A percentile compares a stretch with the other conserved stretches of the same genome.
Evolutionary conservation across 1,140 invertebrate genomes (phyloP).

Genomic region (Rhagoletis pomonella): DNA sequence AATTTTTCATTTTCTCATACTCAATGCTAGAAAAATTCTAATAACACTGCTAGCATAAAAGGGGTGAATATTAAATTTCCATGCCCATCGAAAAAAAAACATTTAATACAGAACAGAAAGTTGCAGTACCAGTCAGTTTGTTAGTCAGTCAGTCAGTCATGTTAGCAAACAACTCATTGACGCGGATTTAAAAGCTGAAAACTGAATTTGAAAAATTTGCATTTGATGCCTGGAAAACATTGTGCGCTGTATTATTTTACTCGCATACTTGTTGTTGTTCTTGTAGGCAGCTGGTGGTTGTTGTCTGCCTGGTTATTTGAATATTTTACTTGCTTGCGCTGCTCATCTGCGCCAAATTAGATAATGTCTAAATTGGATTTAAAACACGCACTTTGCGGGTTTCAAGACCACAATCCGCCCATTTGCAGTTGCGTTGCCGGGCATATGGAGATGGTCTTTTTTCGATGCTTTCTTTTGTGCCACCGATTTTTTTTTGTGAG

Average conservation of each 20-base stretch:
- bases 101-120: background rate
- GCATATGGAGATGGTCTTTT: background rate
- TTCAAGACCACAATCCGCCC: slow-evolving; percentile 59
- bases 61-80: slow-evolving; percentile 42
- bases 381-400: slow-evolving; percentile 74
- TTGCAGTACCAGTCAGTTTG: background rate
- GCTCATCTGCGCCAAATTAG: slow-evolving; percentile 71
- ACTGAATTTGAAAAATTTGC: slow-evolving; percentile 42
- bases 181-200: slow-evolving; percentile 3
- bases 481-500: background rate
- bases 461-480: background rate
- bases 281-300: background rate
- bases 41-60: background rate
- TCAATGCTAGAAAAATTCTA: background rate
- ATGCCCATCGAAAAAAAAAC: background rate
- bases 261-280: no score
- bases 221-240: background rate
- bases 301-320: background rate
- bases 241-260: no score
- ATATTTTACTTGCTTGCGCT: background rate
- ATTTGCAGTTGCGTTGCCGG: background rate
- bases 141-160: slow-evolving; percentile 7
- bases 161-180: slow-evolving; percentile 41
- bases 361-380: slow-evolving; percentile 74
- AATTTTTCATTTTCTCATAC: slow-evolving; percentile 18